Percentiles rank a stretch among this genome's conserved stretches.
Evolutionary conservation across 2,113 vertebrate species (phyloP).

Genomic region (Xenopus borealis): DNA sequence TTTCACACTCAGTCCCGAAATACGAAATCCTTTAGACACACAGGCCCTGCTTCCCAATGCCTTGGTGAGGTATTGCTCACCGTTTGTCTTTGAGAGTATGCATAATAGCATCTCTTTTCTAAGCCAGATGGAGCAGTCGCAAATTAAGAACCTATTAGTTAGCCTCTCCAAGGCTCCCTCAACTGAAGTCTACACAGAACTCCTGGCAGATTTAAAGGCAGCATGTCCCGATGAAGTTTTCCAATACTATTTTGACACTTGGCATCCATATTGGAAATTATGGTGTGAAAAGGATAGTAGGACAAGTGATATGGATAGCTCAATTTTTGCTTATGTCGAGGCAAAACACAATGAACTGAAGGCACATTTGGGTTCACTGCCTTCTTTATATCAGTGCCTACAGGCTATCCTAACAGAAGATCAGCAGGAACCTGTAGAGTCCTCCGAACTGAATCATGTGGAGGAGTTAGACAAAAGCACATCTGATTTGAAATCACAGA

Average conservation of each 20-base stretch:
- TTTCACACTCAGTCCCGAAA: constrained; percentile 52
- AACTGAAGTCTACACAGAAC: constrained; percentile 46
- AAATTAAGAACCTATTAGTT: constrained; percentile 55
- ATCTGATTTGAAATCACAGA: not conserved
- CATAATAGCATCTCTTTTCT: constrained; percentile 57
- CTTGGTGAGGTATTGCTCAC: constrained; percentile 54
- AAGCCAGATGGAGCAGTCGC: constrained; percentile 50
- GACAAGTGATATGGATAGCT: constrained; percentile 24
- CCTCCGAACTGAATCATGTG: constrained; percentile 16
- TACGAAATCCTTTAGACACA: constrained; percentile 44
- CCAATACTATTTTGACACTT: constrained; percentile 56
- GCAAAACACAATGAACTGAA: constrained; percentile 10
- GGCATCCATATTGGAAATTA: constrained; percentile 55
- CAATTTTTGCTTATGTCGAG: constrained; percentile 17
- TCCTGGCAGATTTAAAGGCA: constrained; percentile 47
- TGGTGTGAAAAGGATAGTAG: constrained; percentile 46
- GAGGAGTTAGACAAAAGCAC: constrained; percentile 2
- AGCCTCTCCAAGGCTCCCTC: constrained; percentile 48
- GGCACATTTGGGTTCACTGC: constrained; percentile 12
- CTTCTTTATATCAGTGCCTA: constrained; percentile 27
- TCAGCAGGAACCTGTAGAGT: constrained; percentile 13
- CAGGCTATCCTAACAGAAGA: constrained; percentile 24
- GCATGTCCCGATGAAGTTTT: constrained; percentile 55
- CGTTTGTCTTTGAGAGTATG: constrained; percentile 55
- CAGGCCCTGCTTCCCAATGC: constrained; percentile 52